Evolutionary conservation across 2,113 vertebrate species (phyloP).

Genomic region (Apteryx mantelli): DNA sequence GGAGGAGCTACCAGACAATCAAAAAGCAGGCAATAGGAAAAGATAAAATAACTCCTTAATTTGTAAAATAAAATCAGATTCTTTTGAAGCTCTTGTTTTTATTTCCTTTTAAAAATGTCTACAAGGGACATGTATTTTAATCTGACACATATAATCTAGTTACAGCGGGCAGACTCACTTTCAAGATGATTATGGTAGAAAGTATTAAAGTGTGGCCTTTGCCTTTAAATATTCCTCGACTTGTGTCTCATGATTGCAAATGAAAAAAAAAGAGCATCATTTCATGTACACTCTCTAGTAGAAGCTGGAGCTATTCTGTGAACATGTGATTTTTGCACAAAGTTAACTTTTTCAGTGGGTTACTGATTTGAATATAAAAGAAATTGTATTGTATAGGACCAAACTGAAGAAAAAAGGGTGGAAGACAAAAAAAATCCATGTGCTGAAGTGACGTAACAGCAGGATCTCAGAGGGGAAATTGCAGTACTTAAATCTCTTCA

Average conservation of each 20-base stretch:
- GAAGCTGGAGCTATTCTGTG: background rate
- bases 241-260: background rate
- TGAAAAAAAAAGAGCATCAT: background rate
- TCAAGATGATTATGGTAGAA: background rate
- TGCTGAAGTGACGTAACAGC: slow-evolving; percentile 23
- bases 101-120: background rate
- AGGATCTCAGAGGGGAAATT: slow-evolving; percentile 49
- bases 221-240: background rate
- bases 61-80: background rate
- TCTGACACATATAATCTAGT: background rate
- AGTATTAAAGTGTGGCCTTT: background rate
- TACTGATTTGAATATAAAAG: slow-evolving; percentile 6
- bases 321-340: background rate
- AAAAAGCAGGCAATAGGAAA: background rate
- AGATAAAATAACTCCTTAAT: background rate
- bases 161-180: background rate
- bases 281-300: background rate
- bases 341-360: background rate
- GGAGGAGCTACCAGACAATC: background rate
- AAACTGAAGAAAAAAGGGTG: background rate
- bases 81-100: background rate
- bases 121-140: background rate
- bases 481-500: slow-evolving; percentile 23
- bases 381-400: background rate
- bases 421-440: background rate